Percentiles rank a stretch among this genome's conserved stretches.
Conservation (phyloP, 53 echinoderm and acorn worm genomes). For the Paelopatides confundens region DNA sequence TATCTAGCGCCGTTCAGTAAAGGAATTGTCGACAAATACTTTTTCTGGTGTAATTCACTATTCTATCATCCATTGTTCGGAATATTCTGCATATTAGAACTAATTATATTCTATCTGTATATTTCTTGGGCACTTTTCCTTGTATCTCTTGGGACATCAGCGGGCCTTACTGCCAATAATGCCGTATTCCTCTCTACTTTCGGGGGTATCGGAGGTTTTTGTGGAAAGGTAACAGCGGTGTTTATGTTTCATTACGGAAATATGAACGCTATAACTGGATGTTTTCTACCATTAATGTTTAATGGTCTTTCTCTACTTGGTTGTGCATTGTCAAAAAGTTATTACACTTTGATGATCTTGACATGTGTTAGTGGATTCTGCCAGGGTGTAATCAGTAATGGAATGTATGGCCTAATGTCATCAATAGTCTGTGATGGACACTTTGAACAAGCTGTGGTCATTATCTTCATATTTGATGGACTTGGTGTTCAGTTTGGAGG, state of each 20-base stretch:
- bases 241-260: conserved; percentile 2
- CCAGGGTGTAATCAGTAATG: background rate
- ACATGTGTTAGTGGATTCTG: background rate
- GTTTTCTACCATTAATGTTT: background rate
- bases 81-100: background rate
- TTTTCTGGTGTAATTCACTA: background rate
- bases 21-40: background rate
- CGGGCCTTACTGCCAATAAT: background rate
- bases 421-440: background rate
- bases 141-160: conserved; percentile 3
- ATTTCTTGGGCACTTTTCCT: conserved; percentile 17
- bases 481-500: conserved; percentile 5
- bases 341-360: background rate
- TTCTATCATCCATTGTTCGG: background rate
- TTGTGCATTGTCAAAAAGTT: background rate
- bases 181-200: background rate
- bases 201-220: background rate
- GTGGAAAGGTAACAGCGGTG: background rate
- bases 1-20: too few relatives aligned
- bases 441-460: conserved; percentile 13
- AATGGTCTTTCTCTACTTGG: background rate
- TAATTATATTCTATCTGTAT: background rate
- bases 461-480: background rate
- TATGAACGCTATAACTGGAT: background rate
- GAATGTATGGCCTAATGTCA: background rate